Percentiles rank a stretch among this genome's conserved stretches.
phyloP scores from a whole-genome alignment of 1,140 invertebrate species.

The Paracyclopina nana region DNA sequence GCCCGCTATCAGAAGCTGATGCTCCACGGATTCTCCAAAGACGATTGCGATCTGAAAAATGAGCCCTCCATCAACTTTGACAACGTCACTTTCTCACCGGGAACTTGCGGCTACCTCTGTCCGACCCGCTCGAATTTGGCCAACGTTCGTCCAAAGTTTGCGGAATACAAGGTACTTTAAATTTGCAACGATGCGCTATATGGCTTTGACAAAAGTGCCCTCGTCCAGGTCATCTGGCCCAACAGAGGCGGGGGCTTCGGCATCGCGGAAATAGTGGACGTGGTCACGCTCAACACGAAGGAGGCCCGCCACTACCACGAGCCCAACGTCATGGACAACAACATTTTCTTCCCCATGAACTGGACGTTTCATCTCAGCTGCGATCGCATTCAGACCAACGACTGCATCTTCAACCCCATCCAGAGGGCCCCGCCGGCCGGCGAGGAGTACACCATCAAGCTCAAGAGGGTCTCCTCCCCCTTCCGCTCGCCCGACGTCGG shows the following conservation, averaged over 20 bases:
- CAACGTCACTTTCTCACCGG: slow-evolving; percentile 10
- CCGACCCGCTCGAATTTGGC: neutral
- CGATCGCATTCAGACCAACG: slow-evolving; percentile 6
- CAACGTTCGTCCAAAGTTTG: neutral
- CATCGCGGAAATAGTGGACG: slow-evolving; percentile 13
- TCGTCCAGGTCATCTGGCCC: slow-evolving; percentile 7
- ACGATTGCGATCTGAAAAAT: slow-evolving; percentile 2
- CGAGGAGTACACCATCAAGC: neutral
- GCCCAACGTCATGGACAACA: slow-evolving; percentile 7
- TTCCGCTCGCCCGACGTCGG: no score
- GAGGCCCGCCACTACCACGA: slow-evolving; percentile 11
- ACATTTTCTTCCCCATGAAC: slow-evolving; percentile 16
- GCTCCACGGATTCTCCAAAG: slow-evolving; percentile 9
- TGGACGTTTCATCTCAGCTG: slow-evolving; percentile 15
- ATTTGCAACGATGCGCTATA: neutral
- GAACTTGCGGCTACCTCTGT: slow-evolving; percentile 10
- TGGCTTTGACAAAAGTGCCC: neutral
- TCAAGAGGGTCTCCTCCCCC: neutral
- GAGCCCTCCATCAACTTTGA: neutral
- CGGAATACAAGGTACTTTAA: slow-evolving; percentile 12
- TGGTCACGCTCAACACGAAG: slow-evolving; percentile 3
- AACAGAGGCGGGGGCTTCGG: slow-evolving; percentile 15
- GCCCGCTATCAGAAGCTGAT: slow-evolving; percentile 13
- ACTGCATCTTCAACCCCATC: slow-evolving; percentile 5
- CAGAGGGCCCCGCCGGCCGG: neutral